Base-by-base conservation (phyloP, 2,888 invertebrate genomes). In the Clivina fossor region DNA sequence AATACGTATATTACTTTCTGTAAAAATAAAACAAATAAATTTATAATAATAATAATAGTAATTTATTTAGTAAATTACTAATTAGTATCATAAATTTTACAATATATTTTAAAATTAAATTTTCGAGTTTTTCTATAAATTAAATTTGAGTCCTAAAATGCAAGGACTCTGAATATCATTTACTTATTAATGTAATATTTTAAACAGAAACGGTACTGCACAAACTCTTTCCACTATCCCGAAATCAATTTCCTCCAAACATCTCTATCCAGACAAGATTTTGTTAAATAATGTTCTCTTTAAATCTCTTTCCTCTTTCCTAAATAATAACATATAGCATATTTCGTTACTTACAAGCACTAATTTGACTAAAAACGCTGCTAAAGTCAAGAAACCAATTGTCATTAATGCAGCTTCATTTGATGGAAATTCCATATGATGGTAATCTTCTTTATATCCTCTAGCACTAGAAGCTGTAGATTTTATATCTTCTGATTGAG, bases 321-420 rank as follows among this genome's bases (percentile, higher is more conserved):
- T n/a, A n/a, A n/a, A n/a, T n/a, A n/a, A n/a, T n/a, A n/a, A n/a
- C n/a, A n/a, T n/a, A n/a, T n/a, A 19, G 8, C 8, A 7, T 16
- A 37, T 11, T 7, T 37, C 2, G 2, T 9, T 41, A 72, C 78
- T 78, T 78, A 90, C 90, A 80, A 90, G 77, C 26, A 91, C 87
- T 26, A 91, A 76, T 74, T 90, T 90, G 46, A 92, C 86, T 51
- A 91, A 79, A 68, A 89, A 91, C 4, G 90, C 90, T 0, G 90
- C 90, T 71, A 91, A 90, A 0, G 90, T 90, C 7, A 92, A 77
- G 70, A 91, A 90, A 16, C 89, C 88, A 61, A 92, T 88, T 28
- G 88, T 86, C 81, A 91, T 84, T 46, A 92, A 75, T 0, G 91
- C 85, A 38, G 88, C 85, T 74, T 90, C 90, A 3, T 86, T 79